Percentiles rank a stretch among this genome's conserved stretches.
These are phyloP conservation scores for Cardiocondyla obscurior DNA, from an alignment of 1,140 invertebrate species.

Conservation along the genomic window DNA sequence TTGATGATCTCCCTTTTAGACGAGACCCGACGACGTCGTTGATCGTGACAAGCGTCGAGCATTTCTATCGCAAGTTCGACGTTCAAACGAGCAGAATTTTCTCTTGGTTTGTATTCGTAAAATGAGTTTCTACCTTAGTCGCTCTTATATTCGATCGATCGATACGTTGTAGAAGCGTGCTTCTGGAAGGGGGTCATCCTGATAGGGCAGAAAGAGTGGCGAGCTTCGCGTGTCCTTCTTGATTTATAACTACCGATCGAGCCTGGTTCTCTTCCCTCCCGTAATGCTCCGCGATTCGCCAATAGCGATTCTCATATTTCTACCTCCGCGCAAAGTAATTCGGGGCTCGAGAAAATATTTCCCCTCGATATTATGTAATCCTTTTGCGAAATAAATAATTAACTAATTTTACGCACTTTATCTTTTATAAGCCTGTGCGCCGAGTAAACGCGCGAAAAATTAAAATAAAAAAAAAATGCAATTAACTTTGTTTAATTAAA, in stretches of 20 bases:
- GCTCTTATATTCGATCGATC: constrained; percentile 60
- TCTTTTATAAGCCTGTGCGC: neutral
- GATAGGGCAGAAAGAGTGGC: constrained; percentile 55
- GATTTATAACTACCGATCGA: constrained; percentile 73
- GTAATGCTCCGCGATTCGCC: constrained; percentile 33
- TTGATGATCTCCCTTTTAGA: constrained; percentile 13
- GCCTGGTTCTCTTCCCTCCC: constrained; percentile 7
- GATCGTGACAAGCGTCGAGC: constrained; percentile 47
- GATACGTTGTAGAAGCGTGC: constrained; percentile 59
- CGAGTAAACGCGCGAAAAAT: too few relatives aligned
- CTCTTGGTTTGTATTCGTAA: constrained; percentile 39
- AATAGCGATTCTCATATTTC: constrained; percentile 60
- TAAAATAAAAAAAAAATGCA: too few relatives aligned
- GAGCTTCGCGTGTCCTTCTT: constrained; percentile 67
- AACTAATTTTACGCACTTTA: neutral
- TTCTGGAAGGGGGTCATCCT: constrained; percentile 67
- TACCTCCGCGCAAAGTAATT: constrained; percentile 26
- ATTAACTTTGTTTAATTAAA: neutral
- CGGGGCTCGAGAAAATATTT: constrained; percentile 15
- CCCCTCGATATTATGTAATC: neutral
- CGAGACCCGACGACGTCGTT: constrained; percentile 41
- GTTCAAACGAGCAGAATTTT: constrained; percentile 50
- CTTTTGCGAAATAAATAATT: neutral
- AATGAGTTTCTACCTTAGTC: constrained; percentile 49
- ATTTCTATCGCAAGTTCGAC: constrained; percentile 59